Evolutionary conservation across 2,888 invertebrate species (phyloP), one percentile per base, ranked within the genome.

Genomic region (Rosalia funebris): DNA sequence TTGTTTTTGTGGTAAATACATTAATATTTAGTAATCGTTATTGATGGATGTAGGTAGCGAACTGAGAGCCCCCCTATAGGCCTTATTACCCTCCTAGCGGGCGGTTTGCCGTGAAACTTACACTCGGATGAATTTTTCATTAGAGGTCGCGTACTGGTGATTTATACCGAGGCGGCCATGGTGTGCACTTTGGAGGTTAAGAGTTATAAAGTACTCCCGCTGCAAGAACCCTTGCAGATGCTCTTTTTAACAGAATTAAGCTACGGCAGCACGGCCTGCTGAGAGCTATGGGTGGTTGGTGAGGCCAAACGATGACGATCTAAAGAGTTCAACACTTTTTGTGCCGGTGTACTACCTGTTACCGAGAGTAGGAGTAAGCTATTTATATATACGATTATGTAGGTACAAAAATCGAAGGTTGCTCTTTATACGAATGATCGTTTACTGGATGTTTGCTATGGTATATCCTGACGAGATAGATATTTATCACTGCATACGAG

Each of bases 21-120:
- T 76, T 75, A 75, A 75, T 75, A 76, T 76, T 76, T 75, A 73
- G 75, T 77, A 78, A 76, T 76, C 72, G 74, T 77, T 76, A 78
- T 79, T 79, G 77, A 79, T 79, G 79, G 75, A 78, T 76, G 75
- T 77, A 76, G 76, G 79, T 79, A 79, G 78, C 78, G 70, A 70
- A 65, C 63, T 66, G 66, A 72, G 75, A 71, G 73, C 59, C 75
- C 78, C 71, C 80, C 79, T 71, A 76, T 72, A 68, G 79, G 75
- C 71, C 79, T 77, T 79, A 80, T 80, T 80, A 80, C 78, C 77
- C 75, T 74, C 77, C 68, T 77, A 62, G 75, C 79, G 74, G 79
- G 80, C 66, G 79, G 76, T 73, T 71, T 66, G 71, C 73, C 70
- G 74, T 74, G 74, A 72, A 75, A 75, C 74, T 75, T 75, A 74